These are phyloP conservation scores for Petrocephalus schoutedeni DNA, from an alignment of 2,797 vertebrate species.

Conservation along the genomic window DNA sequence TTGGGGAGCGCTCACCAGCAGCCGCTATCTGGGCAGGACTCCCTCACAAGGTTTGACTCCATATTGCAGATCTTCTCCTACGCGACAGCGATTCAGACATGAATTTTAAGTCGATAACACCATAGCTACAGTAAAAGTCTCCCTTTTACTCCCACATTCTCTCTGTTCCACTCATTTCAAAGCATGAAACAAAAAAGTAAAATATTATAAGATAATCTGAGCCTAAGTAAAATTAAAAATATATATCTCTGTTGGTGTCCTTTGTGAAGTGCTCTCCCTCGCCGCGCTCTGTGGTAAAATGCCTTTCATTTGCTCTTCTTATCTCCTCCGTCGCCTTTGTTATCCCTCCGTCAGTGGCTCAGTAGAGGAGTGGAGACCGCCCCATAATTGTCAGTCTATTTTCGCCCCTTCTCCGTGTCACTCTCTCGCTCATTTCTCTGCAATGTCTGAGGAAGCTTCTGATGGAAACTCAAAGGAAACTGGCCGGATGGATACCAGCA, in stretches of 20 bases:
- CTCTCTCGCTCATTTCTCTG: not conserved
- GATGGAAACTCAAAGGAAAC: not conserved
- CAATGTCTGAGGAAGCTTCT: not conserved
- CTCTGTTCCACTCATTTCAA: not conserved
- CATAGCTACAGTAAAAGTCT: not conserved
- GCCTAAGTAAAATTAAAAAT: not conserved
- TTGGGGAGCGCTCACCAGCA: not conserved
- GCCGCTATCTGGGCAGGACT: not conserved
- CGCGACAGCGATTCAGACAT: not conserved
- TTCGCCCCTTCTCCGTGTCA: not conserved
- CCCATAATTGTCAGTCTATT: constrained; percentile 1
- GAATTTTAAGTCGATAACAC: not conserved
- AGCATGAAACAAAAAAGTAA: not conserved
- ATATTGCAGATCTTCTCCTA: not conserved
- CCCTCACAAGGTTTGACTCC: not conserved
- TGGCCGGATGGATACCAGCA: not conserved
- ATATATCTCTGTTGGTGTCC: not conserved
- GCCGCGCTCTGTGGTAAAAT: not conserved
- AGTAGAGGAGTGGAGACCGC: not conserved
- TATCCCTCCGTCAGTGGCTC: not conserved
- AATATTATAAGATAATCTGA: not conserved
- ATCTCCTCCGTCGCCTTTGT: not conserved
- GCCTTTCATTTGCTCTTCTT: not conserved
- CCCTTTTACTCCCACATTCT: not conserved
- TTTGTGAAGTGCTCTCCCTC: not conserved